A percentile compares a stretch with the other conserved stretches of the same genome.
Conservation (phyloP, 92 coral and sea anemone genomes). For the Nematostella vectensis region DNA sequence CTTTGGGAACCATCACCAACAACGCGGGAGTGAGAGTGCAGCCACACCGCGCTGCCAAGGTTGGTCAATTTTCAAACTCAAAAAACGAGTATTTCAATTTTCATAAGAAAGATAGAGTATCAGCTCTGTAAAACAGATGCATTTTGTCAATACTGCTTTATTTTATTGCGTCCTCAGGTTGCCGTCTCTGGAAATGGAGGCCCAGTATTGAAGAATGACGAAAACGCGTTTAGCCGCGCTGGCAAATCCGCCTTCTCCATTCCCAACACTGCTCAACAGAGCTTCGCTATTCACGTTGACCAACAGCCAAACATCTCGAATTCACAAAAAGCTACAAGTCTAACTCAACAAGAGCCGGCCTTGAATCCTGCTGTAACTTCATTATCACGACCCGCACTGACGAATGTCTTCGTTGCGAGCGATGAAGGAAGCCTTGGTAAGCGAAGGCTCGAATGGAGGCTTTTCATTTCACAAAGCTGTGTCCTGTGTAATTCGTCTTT, state of each 20-base stretch:
- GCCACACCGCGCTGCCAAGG: constrained; percentile 96
- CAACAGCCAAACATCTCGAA: constrained; percentile 42
- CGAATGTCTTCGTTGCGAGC: constrained; percentile 70
- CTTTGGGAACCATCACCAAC: constrained; percentile 90
- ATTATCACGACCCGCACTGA: constrained; percentile 86
- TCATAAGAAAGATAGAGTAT: too few species aligned
- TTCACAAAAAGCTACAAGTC: constrained; percentile 15
- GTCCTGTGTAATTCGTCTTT: too few species aligned
- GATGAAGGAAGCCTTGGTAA: constrained; percentile 4
- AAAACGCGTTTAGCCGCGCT: constrained; percentile 70
- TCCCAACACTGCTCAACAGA: constrained; percentile 54
- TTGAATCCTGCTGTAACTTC: constrained; percentile 81
- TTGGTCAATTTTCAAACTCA: constrained; percentile 9
- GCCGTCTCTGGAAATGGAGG: constrained; percentile 31
- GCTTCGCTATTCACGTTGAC: constrained; percentile 80
- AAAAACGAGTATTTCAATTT: too few species aligned
- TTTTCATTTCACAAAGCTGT: too few species aligned
- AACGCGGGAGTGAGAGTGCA: constrained; percentile 84
- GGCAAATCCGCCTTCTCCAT: constrained; percentile 62
- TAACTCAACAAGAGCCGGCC: constrained; percentile 29
- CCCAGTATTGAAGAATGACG: constrained; percentile 68
- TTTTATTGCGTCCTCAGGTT: constrained; percentile 41
- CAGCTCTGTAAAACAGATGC: too few species aligned
- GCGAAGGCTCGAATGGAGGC: too few species aligned
- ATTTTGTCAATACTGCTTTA: neutral